Evolutionary conservation across 1,140 invertebrate genomes (phyloP).

Genomic region (Zaprionus camerounensis): DNA sequence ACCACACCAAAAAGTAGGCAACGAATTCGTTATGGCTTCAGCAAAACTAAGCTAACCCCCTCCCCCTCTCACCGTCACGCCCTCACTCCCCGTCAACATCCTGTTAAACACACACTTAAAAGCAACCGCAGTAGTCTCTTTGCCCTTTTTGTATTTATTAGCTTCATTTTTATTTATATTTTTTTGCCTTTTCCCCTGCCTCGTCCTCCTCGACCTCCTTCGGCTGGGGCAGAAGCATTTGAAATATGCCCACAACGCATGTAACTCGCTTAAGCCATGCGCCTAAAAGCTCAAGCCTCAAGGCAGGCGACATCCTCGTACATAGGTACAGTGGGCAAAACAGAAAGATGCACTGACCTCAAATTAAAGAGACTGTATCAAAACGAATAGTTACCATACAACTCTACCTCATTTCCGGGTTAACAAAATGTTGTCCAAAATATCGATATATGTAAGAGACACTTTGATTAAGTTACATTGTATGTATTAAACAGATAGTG

Average conservation of each 20-base stretch:
- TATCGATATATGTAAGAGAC: no score
- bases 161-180: conserved; percentile 14
- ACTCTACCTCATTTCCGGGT: not conserved
- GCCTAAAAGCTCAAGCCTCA: conserved; percentile 21
- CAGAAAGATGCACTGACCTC: not conserved
- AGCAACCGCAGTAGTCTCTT: conserved; percentile 24
- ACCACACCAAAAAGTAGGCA: conserved; percentile 44
- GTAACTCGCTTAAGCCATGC: conserved; percentile 43
- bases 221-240: conserved; percentile 34
- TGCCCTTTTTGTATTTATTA: conserved; percentile 21
- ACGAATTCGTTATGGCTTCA: conserved; percentile 29
- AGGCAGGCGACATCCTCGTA: not conserved
- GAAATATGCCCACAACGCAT: conserved; percentile 38
- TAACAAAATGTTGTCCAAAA: no score
- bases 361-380: not conserved
- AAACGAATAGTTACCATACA: not conserved
- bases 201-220: conserved; percentile 4
- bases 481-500: no score
- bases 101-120: conserved; percentile 23
- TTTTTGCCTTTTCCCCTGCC: not conserved
- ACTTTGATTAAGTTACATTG: no score
- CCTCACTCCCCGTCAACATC: not conserved
- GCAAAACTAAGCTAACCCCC: conserved; percentile 8
- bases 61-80: not conserved
- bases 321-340: conserved; percentile 23